A percentile compares a stretch with the other conserved stretches of the same genome.
Conservation (phyloP, 2,113 vertebrate species). For the Sitta europaea region DNA sequence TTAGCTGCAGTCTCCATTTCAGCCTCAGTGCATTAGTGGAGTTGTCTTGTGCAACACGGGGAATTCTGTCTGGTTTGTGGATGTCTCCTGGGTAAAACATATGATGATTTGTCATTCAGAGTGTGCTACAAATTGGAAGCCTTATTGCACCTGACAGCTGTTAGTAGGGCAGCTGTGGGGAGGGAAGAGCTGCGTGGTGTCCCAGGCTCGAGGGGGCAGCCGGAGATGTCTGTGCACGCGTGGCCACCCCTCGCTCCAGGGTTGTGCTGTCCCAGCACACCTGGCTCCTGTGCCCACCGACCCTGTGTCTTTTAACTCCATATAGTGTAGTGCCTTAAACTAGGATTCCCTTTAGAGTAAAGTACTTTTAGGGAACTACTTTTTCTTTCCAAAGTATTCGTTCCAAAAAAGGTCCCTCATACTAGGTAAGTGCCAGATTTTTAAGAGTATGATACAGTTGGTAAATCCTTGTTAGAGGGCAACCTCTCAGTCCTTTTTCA, state of each 20-base stretch:
- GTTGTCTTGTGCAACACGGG: neutral
- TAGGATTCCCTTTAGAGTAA: neutral
- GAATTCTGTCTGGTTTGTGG: neutral
- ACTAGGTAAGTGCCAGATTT: neutral
- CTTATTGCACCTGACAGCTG: neutral
- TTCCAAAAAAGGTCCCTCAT: neutral
- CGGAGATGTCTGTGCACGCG: fast-evolving
- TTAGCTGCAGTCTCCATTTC: neutral
- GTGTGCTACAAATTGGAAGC: neutral
- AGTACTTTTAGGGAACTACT: too few relatives aligned
- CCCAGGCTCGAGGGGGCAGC: fast-evolving
- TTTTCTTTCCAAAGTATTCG: neutral
- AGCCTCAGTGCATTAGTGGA: neutral
- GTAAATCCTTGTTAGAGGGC: neutral
- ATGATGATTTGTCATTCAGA: neutral
- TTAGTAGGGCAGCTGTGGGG: neutral
- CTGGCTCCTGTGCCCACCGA: neutral
- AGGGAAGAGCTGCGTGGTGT: neutral
- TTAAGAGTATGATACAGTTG: neutral
- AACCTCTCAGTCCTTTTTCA: neutral
- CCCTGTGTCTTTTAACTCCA: neutral
- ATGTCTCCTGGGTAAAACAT: neutral
- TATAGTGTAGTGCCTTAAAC: neutral
- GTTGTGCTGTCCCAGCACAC: neutral
- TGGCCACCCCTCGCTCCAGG: fast-evolving